Percentiles rank a stretch among this genome's conserved stretches.
Conservation (phyloP, 1,140 invertebrate genomes). For the Hylaeus anthracinus region DNA sequence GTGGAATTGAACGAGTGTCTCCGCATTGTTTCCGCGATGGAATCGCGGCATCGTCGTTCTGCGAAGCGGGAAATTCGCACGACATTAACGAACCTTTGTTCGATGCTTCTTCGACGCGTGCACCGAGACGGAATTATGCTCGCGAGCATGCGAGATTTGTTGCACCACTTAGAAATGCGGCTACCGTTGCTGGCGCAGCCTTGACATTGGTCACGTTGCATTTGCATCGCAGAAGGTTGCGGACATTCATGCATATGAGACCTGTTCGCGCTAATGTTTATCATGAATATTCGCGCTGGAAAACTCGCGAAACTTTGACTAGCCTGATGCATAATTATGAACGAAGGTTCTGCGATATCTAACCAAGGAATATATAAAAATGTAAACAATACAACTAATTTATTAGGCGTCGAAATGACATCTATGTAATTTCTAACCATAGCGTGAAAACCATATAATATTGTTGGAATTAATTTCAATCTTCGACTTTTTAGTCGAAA, state of each 20-base stretch:
- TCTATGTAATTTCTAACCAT: too few species aligned
- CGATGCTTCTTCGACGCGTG: conserved; percentile 29
- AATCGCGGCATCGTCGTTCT: background rate
- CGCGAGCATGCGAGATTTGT: conserved; percentile 52
- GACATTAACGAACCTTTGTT: conserved; percentile 45
- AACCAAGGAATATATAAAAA: too few species aligned
- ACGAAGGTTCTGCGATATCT: too few species aligned
- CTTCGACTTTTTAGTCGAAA: too few species aligned
- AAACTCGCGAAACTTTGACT: background rate
- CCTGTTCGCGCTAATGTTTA: conserved; percentile 45
- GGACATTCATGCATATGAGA: conserved; percentile 41
- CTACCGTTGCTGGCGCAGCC: conserved; percentile 52
- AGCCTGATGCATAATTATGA: background rate
- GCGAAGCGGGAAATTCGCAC: conserved; percentile 24
- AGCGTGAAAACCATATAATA: too few species aligned
- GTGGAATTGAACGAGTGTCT: background rate
- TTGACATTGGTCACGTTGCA: conserved; percentile 67
- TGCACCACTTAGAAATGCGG: conserved; percentile 44
- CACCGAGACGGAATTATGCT: conserved; percentile 6
- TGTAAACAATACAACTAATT: too few species aligned
- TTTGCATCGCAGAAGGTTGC: conserved; percentile 61
- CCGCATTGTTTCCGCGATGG: background rate
- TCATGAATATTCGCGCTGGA: conserved; percentile 24
- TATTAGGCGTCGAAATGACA: too few species aligned
- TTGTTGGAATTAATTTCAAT: too few species aligned